Evolutionary conservation across 2,888 invertebrate genomes (phyloP).

Genomic region (Teinopalpus imperialis): DNA sequence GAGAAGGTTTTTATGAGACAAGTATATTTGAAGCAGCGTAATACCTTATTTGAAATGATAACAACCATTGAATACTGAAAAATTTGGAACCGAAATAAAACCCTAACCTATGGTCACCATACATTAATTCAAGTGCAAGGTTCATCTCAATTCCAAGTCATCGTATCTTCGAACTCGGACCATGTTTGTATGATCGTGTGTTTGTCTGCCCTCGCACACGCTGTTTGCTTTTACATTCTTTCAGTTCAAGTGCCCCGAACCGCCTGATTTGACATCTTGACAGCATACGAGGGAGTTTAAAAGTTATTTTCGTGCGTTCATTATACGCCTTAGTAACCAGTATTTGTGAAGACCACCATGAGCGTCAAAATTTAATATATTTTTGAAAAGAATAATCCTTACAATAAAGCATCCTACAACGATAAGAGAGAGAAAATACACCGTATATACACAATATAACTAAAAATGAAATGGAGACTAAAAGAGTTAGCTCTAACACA

Average conservation of each 20-base stretch:
- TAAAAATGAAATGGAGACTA: too few relatives aligned
- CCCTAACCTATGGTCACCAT: slow-evolving; percentile 11
- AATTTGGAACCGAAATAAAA: background rate
- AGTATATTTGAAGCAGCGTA: too few relatives aligned
- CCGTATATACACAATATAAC: too few relatives aligned
- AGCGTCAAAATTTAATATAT: too few relatives aligned
- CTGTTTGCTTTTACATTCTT: slow-evolving; percentile 69
- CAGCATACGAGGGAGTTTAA: slow-evolving; percentile 31
- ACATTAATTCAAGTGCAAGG: slow-evolving; percentile 41
- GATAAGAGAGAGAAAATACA: too few relatives aligned
- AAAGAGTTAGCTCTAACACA: too few relatives aligned
- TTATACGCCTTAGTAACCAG: slow-evolving; percentile 9
- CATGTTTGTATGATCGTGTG: slow-evolving; percentile 42
- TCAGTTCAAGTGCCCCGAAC: slow-evolving; percentile 39
- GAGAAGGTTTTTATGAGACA: too few relatives aligned
- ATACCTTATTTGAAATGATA: too few relatives aligned
- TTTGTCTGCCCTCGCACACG: slow-evolving; percentile 54
- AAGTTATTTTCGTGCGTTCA: slow-evolving; percentile 5
- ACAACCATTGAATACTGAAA: too few relatives aligned
- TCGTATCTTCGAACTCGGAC: slow-evolving; percentile 33
- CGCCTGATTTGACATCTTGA: slow-evolving; percentile 41
- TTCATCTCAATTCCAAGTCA: slow-evolving; percentile 35
- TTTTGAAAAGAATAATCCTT: too few relatives aligned
- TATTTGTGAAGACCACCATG: slow-evolving; percentile 18
- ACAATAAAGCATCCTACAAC: too few relatives aligned